phyloP scores from a whole-genome alignment of 2,113 vertebrate species.

The Percina caprodes region DNA sequence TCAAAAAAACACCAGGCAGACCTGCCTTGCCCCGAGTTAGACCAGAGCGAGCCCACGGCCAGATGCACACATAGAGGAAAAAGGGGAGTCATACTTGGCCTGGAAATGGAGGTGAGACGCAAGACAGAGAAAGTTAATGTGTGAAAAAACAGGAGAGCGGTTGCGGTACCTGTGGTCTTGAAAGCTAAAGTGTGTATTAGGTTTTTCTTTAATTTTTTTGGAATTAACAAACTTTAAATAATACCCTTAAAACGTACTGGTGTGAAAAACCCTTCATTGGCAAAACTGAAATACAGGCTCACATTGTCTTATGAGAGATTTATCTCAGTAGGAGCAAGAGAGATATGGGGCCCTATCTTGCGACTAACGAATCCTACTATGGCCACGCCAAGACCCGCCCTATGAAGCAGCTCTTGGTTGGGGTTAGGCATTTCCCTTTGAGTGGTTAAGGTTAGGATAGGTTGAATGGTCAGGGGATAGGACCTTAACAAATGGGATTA shows the following conservation, averaged over 20 bases:
- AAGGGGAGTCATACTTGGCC: neutral
- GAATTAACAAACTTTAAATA: neutral
- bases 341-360: neutral
- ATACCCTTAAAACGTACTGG: neutral
- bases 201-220: neutral
- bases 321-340: neutral
- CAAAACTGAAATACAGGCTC: neutral
- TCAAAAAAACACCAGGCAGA: constrained; percentile 46
- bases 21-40: constrained; percentile 43
- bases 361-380: no score
- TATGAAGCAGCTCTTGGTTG: no score
- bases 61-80: constrained; percentile 29
- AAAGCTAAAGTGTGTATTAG: neutral
- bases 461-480: no score
- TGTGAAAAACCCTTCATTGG: neutral
- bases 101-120: constrained; percentile 18
- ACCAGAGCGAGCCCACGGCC: constrained; percentile 49
- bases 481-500: no score
- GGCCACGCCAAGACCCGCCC: no score
- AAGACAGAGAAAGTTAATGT: constrained; percentile 23
- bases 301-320: neutral
- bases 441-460: no score
- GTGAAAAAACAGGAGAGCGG: neutral
- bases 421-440: no score
- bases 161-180: neutral